Evolutionary conservation across 2,888 invertebrate genomes (phyloP).

Genomic region (Chirona hameri): DNA sequence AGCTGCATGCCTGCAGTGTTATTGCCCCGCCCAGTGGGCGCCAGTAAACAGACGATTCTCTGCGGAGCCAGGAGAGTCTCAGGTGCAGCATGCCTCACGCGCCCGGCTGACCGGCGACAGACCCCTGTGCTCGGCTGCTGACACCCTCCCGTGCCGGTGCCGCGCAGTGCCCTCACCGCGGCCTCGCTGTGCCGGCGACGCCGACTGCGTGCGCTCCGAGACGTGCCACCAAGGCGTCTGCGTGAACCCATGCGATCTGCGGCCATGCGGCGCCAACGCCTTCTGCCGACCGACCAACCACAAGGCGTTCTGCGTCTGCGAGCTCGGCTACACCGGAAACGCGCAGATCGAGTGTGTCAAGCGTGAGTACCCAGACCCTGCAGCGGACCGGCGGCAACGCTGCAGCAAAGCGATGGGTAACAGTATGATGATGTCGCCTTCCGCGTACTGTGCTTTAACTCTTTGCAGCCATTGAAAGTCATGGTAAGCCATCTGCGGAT

Average conservation of each 20-base stretch:
- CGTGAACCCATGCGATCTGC: conserved; percentile 75
- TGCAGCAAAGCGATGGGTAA: too few relatives aligned
- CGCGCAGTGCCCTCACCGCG: conserved; percentile 35
- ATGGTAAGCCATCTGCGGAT: too few relatives aligned
- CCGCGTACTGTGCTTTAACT: too few relatives aligned
- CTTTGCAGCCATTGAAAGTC: too few relatives aligned
- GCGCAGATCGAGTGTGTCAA: conserved; percentile 67
- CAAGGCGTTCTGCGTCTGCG: conserved; percentile 70
- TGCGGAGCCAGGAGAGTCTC: too few relatives aligned
- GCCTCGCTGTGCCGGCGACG: conserved; percentile 60
- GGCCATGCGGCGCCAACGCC: conserved; percentile 77
- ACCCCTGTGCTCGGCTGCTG: conserved; percentile 28
- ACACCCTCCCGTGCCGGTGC: conserved; percentile 31
- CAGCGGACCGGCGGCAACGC: not conserved
- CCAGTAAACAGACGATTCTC: not conserved
- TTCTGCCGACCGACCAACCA: conserved; percentile 72
- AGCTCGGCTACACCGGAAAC: conserved; percentile 69
- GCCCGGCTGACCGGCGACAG: not conserved
- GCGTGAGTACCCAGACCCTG: conserved; percentile 49
- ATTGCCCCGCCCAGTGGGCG: too few relatives aligned
- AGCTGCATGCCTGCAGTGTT: too few relatives aligned
- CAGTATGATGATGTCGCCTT: too few relatives aligned
- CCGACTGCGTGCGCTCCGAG: conserved; percentile 73
- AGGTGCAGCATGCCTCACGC: too few relatives aligned
- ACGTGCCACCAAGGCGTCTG: conserved; percentile 75